Conservation (phyloP, 2,113 vertebrate species). For the Sinocyclocheilus anophthalmus region DNA sequence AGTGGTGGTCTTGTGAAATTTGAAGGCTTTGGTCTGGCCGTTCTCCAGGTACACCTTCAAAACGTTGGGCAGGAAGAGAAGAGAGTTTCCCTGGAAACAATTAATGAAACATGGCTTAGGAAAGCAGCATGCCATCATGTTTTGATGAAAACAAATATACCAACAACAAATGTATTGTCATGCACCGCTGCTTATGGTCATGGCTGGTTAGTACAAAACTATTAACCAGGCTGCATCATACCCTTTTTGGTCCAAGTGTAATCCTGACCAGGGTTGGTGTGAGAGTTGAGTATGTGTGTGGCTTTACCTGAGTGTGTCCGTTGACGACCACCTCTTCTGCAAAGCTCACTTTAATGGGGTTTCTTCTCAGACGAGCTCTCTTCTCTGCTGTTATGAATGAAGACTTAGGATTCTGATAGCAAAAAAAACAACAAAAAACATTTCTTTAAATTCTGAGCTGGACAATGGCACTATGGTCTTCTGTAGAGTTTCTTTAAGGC, state of each 20-base stretch:
- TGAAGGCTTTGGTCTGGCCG: slow-evolving; percentile 97
- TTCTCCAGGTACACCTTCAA: slow-evolving; percentile 98
- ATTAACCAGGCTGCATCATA: too few relatives aligned
- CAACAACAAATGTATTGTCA: too few relatives aligned
- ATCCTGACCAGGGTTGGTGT: too few relatives aligned
- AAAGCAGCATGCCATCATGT: background rate
- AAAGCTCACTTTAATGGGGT: slow-evolving; percentile 95
- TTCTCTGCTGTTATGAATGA: slow-evolving; percentile 96
- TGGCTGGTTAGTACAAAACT: too few relatives aligned
- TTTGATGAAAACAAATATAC: background rate
- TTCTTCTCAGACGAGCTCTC: slow-evolving; percentile 90
- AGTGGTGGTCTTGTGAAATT: slow-evolving; percentile 89
- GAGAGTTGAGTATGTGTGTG: background rate
- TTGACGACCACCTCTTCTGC: slow-evolving; percentile 96
- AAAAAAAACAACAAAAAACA: slow-evolving; percentile 12
- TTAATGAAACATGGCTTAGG: background rate
- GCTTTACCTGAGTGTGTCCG: slow-evolving; percentile 88
- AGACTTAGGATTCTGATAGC: slow-evolving; percentile 92
- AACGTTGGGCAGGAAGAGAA: slow-evolving; percentile 95
- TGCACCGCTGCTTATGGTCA: too few relatives aligned
- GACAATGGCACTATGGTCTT: too few relatives aligned
- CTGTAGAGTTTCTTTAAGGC: too few relatives aligned
- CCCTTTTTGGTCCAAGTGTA: too few relatives aligned
- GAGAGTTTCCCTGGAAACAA: slow-evolving; percentile 88
- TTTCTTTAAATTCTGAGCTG: background rate